Conservation (phyloP, 2,797 vertebrate species). For the Chelidonichthys spinosus region DNA sequence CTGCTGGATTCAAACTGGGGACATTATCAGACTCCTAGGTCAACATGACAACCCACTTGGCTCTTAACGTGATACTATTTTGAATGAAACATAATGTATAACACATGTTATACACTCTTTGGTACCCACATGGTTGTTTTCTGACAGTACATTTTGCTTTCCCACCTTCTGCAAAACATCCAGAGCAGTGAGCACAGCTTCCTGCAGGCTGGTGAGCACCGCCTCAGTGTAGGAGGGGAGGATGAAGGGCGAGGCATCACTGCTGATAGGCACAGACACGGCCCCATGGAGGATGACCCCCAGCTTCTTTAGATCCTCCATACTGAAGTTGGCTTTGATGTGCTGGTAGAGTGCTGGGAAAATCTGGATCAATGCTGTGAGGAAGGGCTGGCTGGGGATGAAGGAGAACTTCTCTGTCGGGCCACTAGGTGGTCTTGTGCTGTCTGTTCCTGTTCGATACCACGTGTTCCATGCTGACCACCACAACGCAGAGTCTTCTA, state of each 20-base stretch:
- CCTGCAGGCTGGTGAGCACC: slow-evolving; percentile 96
- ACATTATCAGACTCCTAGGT: neutral
- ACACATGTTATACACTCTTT: neutral
- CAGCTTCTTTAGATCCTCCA: slow-evolving; percentile 96
- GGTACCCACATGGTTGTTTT: neutral
- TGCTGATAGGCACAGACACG: slow-evolving; percentile 98
- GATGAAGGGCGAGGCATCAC: slow-evolving; percentile 98
- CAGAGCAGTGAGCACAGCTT: slow-evolving; percentile 95
- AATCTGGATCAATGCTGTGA: slow-evolving; percentile 97
- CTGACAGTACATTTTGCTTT: neutral
- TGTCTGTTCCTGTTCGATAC: slow-evolving; percentile 96
- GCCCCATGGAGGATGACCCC: slow-evolving; percentile 95
- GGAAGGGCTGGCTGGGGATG: slow-evolving; percentile 98
- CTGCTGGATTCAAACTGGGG: neutral
- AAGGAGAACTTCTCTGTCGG: slow-evolving; percentile 90
- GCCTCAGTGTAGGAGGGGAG: slow-evolving; percentile 98
- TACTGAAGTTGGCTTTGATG: slow-evolving; percentile 96
- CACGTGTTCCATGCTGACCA: slow-evolving; percentile 99
- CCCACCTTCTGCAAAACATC: slow-evolving; percentile 98
- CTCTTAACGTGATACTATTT: neutral
- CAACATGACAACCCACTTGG: neutral
- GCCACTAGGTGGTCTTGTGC: slow-evolving; percentile 90
- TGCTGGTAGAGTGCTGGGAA: slow-evolving; percentile 98
- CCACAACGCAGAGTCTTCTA: slow-evolving; percentile 96
- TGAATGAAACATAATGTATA: neutral